Evolutionary conservation across 2,888 invertebrate genomes (phyloP).

Genomic region (Erebia palarica): DNA sequence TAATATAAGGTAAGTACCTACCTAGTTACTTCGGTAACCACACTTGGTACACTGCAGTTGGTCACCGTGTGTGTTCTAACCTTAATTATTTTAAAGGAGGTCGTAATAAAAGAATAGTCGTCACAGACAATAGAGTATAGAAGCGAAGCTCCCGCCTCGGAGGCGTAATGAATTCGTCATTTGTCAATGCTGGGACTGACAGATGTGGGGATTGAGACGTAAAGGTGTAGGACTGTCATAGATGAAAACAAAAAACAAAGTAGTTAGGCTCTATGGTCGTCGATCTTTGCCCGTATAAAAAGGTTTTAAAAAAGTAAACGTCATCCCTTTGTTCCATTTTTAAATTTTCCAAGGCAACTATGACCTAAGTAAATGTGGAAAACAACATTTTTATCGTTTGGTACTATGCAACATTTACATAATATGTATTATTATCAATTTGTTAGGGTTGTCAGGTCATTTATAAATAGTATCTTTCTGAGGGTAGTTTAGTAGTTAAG

Average conservation of each 20-base stretch:
- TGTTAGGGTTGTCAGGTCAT: not conserved
- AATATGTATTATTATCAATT: not conserved
- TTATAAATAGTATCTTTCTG: not conserved
- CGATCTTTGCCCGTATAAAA: not conserved
- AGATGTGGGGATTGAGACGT: slow-evolving; percentile 37
- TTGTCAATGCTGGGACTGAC: slow-evolving; percentile 50
- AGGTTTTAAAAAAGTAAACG: not conserved
- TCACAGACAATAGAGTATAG: slow-evolving; percentile 48
- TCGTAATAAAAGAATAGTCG: slow-evolving; percentile 54
- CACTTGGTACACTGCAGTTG: not conserved
- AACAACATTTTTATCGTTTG: not conserved
- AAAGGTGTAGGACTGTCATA: not conserved
- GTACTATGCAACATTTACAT: not conserved
- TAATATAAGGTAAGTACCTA: no score
- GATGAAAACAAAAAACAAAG: slow-evolving; percentile 24
- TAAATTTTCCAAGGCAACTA: not conserved
- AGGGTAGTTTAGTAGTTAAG: no score
- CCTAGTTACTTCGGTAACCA: no score
- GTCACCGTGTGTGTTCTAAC: not conserved
- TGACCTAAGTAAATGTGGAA: not conserved
- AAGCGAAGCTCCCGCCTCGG: slow-evolving; percentile 48
- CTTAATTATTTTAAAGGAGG: slow-evolving; percentile 53
- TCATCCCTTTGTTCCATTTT: slow-evolving; percentile 1
- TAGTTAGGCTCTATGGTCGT: not conserved
- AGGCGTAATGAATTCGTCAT: slow-evolving; percentile 58